Evolutionary conservation across 2,888 invertebrate genomes (phyloP), one percentile per base, ranked within the genome.

Genomic region (Gnatocerus cornutus): DNA sequence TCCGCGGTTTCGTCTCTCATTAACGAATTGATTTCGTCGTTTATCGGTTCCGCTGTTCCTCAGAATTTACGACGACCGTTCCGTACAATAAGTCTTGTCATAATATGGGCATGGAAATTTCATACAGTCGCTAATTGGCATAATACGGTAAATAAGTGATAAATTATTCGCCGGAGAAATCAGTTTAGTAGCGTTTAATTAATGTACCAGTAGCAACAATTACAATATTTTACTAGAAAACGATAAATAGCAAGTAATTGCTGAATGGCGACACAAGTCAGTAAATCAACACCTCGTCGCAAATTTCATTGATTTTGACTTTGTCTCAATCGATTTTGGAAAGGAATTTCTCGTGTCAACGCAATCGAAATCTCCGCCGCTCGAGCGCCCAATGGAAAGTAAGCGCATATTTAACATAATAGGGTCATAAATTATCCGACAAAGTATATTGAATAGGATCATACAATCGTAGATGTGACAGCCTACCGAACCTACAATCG

Each of bases 401-500:
- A 64, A 53, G 29, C 39, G 56, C 65, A 56, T 56, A 64, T 65
- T 63, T 65, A 56, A 65, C 68, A 68, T 68, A 68, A 68, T 68
- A 53, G 61, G 37, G 12, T 46, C 68, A 62, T 68, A 68, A 68
- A 68, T 68, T 68, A 68, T 62, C 52, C 55, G 46, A 62, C 68
- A 68, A 68, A 66, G 66, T 72, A 61, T 74, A 71, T 72, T 74
- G 68, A 64, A 73, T 74, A 72, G 71, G 68, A 73, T 74, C 73
- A 69, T 70, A 74, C 70, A 71, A 67, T 73, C 69, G 73, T 73
- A 64, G 69, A 74, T 73, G 73, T 73, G 74, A 75, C 72, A 73
- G 63, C 71, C 69, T 64, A 73, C 68, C 71, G 72, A 73, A 73
- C 71, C 74, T 65, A 48, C 55, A 56, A 46, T 56, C 53, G 13